Evolutionary conservation across 1,140 invertebrate species (phyloP).

Genomic region (Calosoma granatense): DNA sequence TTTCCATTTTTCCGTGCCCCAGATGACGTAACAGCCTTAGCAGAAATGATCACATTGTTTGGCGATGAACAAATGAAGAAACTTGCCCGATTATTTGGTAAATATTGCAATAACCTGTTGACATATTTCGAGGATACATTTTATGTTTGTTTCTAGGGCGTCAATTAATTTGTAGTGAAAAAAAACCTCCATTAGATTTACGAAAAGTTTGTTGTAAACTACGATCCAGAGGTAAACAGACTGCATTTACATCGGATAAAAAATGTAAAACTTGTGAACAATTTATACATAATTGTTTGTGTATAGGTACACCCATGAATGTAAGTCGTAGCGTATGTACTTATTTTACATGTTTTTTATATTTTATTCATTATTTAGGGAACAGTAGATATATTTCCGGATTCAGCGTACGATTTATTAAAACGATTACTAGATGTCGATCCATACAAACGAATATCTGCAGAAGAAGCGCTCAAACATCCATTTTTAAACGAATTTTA

Average conservation of each 20-base stretch:
- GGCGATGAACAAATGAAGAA: conserved; percentile 57
- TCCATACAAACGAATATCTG: conserved; percentile 59
- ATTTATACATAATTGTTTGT: conserved; percentile 12
- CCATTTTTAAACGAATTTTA: conserved; percentile 47
- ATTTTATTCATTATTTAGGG: conserved; percentile 10
- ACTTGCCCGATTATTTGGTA: conserved; percentile 59
- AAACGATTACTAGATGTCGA: conserved; percentile 64
- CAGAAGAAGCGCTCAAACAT: conserved; percentile 61
- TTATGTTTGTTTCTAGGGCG: conserved; percentile 30
- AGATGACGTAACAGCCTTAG: conserved; percentile 69
- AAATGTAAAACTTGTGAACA: conserved; percentile 14
- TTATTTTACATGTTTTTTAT: background rate
- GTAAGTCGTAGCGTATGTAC: too few species aligned
- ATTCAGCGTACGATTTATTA: conserved; percentile 62
- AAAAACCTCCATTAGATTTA: conserved; percentile 40
- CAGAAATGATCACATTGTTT: conserved; percentile 74
- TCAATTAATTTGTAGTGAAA: conserved; percentile 43
- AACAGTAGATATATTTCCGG: conserved; percentile 42
- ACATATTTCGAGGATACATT: conserved; percentile 7
- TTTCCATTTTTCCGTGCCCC: conserved; percentile 77
- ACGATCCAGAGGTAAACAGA: conserved; percentile 27
- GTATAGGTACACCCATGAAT: conserved; percentile 12
- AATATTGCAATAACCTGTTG: conserved; percentile 16
- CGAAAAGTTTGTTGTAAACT: conserved; percentile 39
- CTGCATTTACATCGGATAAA: background rate